phyloP scores from a whole-genome alignment of 2,113 vertebrate species.

The Hymenochirus boettgeri region DNA sequence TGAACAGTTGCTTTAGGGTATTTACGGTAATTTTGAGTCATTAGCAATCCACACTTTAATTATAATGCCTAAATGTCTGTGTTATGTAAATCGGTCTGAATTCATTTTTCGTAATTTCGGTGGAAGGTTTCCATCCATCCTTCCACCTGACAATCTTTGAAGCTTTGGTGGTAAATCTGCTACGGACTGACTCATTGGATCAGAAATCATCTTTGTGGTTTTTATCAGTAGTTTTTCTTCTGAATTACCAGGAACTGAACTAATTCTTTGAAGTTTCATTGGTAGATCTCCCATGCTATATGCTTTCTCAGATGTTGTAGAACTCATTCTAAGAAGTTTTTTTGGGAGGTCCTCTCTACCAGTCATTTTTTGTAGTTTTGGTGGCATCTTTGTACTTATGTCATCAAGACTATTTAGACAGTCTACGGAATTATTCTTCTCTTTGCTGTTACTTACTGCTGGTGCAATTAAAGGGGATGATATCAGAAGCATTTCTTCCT shows the following conservation, averaged over 20 bases:
- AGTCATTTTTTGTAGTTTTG: slow-evolving; percentile 96
- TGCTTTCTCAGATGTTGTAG: slow-evolving; percentile 96
- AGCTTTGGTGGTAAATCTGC: slow-evolving; percentile 95
- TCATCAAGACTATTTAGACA: slow-evolving; percentile 90
- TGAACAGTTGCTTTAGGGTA: slow-evolving; percentile 40
- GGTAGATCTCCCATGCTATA: slow-evolving; percentile 94
- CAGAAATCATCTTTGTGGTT: slow-evolving; percentile 77
- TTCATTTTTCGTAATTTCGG: slow-evolving; percentile 98
- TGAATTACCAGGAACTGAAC: slow-evolving; percentile 92
- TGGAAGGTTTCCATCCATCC: slow-evolving; percentile 92
- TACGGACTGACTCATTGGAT: slow-evolving; percentile 94
- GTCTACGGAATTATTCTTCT: slow-evolving; percentile 88
- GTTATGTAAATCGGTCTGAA: slow-evolving; percentile 94
- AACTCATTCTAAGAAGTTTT: slow-evolving; percentile 96
- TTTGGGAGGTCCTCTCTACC: slow-evolving; percentile 92
- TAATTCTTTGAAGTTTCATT: slow-evolving; percentile 97
- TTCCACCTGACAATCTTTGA: slow-evolving; percentile 81
- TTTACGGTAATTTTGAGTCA: slow-evolving; percentile 42
- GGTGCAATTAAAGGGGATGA: slow-evolving; percentile 94
- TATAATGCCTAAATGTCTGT: slow-evolving; percentile 40
- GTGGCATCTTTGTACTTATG: slow-evolving; percentile 80
- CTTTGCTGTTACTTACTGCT: slow-evolving; percentile 89
- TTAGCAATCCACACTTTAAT: slow-evolving; percentile 44
- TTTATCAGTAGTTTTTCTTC: slow-evolving; percentile 87
- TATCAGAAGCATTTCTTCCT: slow-evolving; percentile 92